Percentiles rank a stretch among this genome's conserved stretches.
phyloP scores from a whole-genome alignment of 2,797 vertebrate species.

The Danio aesculapii region DNA sequence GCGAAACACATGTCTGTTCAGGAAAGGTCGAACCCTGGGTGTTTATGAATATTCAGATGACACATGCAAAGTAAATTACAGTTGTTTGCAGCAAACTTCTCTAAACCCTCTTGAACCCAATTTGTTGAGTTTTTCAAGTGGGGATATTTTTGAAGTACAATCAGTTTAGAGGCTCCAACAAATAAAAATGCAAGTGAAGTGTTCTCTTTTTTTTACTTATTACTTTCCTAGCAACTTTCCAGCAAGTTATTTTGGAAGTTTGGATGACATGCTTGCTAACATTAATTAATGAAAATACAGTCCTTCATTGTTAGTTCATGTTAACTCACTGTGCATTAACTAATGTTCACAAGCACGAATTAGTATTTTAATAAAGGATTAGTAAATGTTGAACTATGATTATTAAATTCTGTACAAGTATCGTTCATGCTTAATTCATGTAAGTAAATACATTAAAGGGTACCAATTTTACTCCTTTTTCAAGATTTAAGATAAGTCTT shows the following conservation, averaged over 20 bases:
- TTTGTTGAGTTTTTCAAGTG: slow-evolving; percentile 59
- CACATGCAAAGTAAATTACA: slow-evolving; percentile 57
- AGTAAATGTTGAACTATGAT: too few relatives aligned
- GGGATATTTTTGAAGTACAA: slow-evolving; percentile 56
- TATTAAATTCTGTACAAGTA: too few relatives aligned
- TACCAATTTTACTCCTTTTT: too few relatives aligned
- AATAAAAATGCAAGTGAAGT: slow-evolving; percentile 38
- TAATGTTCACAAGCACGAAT: too few relatives aligned
- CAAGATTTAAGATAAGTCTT: too few relatives aligned
- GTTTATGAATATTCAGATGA: slow-evolving; percentile 66
- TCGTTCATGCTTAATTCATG: too few relatives aligned
- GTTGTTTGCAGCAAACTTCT: slow-evolving; percentile 60
- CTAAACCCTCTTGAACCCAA: slow-evolving; percentile 61
- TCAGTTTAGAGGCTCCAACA: slow-evolving; percentile 39
- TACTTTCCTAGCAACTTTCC: slow-evolving; percentile 18
- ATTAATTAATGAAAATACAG: neutral
- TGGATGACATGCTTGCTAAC: too few relatives aligned
- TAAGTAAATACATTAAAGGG: too few relatives aligned
- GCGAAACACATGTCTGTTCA: slow-evolving; percentile 52
- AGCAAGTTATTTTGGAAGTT: neutral
- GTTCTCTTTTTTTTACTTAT: slow-evolving; percentile 38
- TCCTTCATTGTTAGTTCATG: too few relatives aligned
- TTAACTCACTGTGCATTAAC: too few relatives aligned
- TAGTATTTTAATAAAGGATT: too few relatives aligned
- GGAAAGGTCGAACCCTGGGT: slow-evolving; percentile 59